Base-by-base conservation (phyloP, 1,140 invertebrate species). In the Eurosta solidaginis region DNA sequence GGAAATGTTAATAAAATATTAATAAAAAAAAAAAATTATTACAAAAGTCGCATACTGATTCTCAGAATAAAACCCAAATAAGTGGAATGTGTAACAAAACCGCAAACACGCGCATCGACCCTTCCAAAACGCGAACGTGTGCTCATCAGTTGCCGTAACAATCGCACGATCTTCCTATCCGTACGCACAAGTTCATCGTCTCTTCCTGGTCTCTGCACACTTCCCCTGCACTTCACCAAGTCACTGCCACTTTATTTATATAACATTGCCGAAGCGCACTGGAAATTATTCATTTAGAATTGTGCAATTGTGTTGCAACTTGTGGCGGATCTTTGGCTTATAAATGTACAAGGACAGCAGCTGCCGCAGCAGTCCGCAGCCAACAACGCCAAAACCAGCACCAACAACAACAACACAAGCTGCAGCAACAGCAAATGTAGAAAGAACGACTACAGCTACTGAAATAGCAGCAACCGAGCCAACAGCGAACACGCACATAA, bases 341-440 rank as follows among this genome's bases (percentile, higher is more conserved):
- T 86, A 86, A 86, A 86, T 86, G 85, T 86, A 86, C 85, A 85
- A 86, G 81, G 83, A 86, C 83, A 86, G 80, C 82, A 82, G 83
- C 85, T 86, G 85, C 85, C 84, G 81, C 81, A 86, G 85, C 85
- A 85, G 85, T 59, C 50, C 49, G 73, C 79, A 79, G 76, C 76
- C 73, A 78, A 54, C 76, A 63, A 76, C 78, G 59, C 73, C 80
- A 29, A 83, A 81, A 68, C 75, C 80, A 77, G 73, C 79, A 79
- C 80, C 81, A 80, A 45, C 81, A 79, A 50, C 80, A 81, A 54
- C 81, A 78, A 42, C 81, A 73, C 17, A 75, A 77, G 40, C 78
- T 77, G 33, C 78, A 73, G 29, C 76, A 47, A 42, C 79, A 74
- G 36, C 77, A 52, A 40, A 14, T 63, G 59, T 27, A 68, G 22